Percentiles rank a stretch among this genome's conserved stretches.
These are phyloP conservation scores for Nesoenas mayeri DNA, from an alignment of 2,113 vertebrate genomes.

Conservation along the genomic window DNA sequence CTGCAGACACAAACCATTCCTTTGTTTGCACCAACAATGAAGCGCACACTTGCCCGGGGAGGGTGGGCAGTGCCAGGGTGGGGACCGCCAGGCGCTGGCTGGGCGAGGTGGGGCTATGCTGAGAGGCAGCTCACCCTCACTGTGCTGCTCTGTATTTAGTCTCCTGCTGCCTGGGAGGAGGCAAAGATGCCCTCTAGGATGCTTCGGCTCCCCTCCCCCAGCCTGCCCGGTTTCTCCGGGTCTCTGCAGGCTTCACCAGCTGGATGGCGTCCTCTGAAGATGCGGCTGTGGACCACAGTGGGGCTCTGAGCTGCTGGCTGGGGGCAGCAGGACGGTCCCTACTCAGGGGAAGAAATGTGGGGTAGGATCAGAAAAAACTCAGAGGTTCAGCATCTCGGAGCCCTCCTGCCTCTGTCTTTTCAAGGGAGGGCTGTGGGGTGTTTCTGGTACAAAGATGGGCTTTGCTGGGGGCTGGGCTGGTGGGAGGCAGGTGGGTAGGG, in stretches of 20 bases:
- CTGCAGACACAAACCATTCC: background rate
- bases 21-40: constrained; percentile 66
- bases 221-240: background rate
- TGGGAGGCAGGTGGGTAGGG: constrained; percentile 28
- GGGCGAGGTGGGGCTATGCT: background rate
- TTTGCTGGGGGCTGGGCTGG: background rate
- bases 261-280: background rate
- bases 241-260: background rate
- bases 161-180: background rate
- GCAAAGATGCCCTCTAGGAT: constrained; percentile 37
- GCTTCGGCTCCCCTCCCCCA: constrained; percentile 48
- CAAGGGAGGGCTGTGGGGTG: background rate
- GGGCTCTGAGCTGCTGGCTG: background rate
- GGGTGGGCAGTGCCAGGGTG: constrained; percentile 34
- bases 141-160: background rate
- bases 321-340: background rate
- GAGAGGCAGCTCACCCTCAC: background rate
- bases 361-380: background rate
- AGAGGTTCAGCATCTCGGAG: background rate
- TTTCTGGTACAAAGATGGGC: background rate
- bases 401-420: background rate
- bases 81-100: background rate
- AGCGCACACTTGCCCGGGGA: background rate
- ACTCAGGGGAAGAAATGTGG: background rate
- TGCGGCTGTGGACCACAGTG: background rate